phyloP scores from a whole-genome alignment of 2,113 vertebrate genomes.

The Colossoma macropomum region DNA sequence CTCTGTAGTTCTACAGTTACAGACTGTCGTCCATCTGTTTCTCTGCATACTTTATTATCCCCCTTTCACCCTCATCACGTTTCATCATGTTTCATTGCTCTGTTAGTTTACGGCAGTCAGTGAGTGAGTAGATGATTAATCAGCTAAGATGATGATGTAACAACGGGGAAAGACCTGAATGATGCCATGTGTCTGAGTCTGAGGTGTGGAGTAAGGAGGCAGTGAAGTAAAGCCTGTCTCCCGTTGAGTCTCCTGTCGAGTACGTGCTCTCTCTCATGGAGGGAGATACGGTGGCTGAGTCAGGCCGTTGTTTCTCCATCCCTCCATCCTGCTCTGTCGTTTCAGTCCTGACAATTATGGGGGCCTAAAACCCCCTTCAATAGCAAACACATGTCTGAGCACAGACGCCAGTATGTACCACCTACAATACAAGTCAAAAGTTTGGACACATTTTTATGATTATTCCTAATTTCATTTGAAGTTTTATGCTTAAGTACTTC shows the following conservation, averaged over 20 bases:
- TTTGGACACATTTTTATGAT: not conserved
- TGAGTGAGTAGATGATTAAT: not conserved
- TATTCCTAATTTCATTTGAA: too few species aligned
- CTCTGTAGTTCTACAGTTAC: too few species aligned
- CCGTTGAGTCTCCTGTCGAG: not conserved
- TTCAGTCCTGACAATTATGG: constrained; percentile 38
- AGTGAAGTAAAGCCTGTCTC: not conserved
- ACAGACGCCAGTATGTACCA: constrained; percentile 30
- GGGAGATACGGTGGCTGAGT: not conserved
- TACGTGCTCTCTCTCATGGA: constrained; percentile 29
- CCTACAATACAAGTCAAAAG: not conserved
- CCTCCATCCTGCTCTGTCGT: constrained; percentile 31
- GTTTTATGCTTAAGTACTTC: too few species aligned
- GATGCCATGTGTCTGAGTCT: not conserved
- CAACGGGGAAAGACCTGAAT: constrained; percentile 8
- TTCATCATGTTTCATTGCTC: not conserved
- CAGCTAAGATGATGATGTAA: not conserved
- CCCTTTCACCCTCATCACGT: too few species aligned
- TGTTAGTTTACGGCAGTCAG: too few species aligned
- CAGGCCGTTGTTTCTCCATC: constrained; percentile 22
- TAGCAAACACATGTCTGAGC: constrained; percentile 73
- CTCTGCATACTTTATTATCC: too few species aligned
- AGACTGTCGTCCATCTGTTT: too few species aligned
- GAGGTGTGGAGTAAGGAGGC: too few species aligned
- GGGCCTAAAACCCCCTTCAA: constrained; percentile 66